phyloP scores from a whole-genome alignment of 2,113 vertebrate genomes.

The Halcyon senegalensis region DNA sequence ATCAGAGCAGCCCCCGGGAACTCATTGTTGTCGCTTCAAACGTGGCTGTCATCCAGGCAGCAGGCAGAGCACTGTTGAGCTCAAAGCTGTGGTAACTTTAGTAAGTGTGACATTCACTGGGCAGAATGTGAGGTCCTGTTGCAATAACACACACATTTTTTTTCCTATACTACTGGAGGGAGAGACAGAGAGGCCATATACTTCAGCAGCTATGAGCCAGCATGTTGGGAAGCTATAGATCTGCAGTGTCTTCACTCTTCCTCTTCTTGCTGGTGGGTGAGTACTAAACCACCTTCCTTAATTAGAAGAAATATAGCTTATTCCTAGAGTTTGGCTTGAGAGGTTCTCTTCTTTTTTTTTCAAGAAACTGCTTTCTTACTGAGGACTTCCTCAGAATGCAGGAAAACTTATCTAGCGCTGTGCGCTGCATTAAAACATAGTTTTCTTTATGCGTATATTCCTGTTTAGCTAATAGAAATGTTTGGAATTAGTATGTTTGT shows the following conservation, averaged over 20 bases:
- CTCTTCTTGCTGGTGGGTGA: slow-evolving; percentile 50
- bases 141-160: slow-evolving; percentile 1
- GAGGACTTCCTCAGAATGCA: neutral
- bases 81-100: slow-evolving; percentile 62
- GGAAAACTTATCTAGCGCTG: neutral
- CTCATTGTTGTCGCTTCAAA: slow-evolving; percentile 20
- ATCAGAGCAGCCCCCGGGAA: neutral
- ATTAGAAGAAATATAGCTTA: neutral
- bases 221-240: neutral
- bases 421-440: neutral
- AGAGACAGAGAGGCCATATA: neutral
- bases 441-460: neutral
- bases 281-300: slow-evolving; percentile 15
- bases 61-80: slow-evolving; percentile 3
- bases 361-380: neutral
- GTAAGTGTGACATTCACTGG: slow-evolving; percentile 54
- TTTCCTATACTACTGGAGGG: neutral
- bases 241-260: slow-evolving; percentile 2
- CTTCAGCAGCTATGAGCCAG: slow-evolving; percentile 39
- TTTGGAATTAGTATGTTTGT: neutral
- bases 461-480: neutral
- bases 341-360: neutral
- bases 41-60: slow-evolving; percentile 18
- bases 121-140: slow-evolving; percentile 42
- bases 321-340: neutral